These are phyloP conservation scores for Dione vanillae DNA, from an alignment of 2,888 invertebrate genomes.

Conservation along the genomic window DNA sequence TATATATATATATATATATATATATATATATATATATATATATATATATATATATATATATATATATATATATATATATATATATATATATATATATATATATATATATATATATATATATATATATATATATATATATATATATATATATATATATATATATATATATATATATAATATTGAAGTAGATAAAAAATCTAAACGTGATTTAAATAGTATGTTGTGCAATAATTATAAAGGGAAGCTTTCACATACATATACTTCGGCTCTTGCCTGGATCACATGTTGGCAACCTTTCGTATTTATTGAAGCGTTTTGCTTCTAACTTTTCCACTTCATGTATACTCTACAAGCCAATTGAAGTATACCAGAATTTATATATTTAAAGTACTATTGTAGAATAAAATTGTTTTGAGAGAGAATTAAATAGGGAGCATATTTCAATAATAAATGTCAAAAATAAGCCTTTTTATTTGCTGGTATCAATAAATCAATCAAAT, in stretches of 20 bases:
- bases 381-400: constrained; percentile 10
- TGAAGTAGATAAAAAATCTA: not conserved
- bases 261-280: constrained; percentile 19
- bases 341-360: constrained; percentile 21
- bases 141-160: too few relatives aligned
- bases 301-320: constrained; percentile 30
- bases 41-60: too few relatives aligned
- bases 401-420: not conserved
- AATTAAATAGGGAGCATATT: not conserved
- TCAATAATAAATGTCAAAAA: too few relatives aligned
- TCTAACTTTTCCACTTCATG: constrained; percentile 29
- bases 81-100: too few relatives aligned
- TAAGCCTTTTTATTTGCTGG: too few relatives aligned
- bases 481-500: too few relatives aligned
- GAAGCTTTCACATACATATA: constrained; percentile 18
- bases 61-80: too few relatives aligned
- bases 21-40: too few relatives aligned
- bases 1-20: too few relatives aligned
- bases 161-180: not conserved
- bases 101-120: too few relatives aligned
- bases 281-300: constrained; percentile 25
- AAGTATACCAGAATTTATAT: constrained; percentile 20
- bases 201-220: constrained; percentile 18
- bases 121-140: too few relatives aligned
- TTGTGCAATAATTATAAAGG: constrained; percentile 21